Conservation (phyloP, 2,113 vertebrate genomes). For the Campylorhamphus procurvoides region DNA sequence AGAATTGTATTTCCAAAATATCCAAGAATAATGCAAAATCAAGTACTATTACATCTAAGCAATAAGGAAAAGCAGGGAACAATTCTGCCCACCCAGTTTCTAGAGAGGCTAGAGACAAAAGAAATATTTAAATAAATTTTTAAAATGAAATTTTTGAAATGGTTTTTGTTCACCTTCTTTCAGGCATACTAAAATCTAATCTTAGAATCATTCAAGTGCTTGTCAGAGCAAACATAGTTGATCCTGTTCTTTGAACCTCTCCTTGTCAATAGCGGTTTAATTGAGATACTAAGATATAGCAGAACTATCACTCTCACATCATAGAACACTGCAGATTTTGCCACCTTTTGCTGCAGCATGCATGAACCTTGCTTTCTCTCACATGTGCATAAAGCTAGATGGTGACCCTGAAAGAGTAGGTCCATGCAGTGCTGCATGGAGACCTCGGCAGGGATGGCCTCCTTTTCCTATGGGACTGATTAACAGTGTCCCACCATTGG, state of each 20-base stretch:
- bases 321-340: neutral
- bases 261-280: neutral
- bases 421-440: too few species aligned
- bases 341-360: neutral
- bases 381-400: fast-evolving
- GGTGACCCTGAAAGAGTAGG: neutral
- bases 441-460: neutral
- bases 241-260: neutral
- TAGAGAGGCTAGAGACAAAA: neutral
- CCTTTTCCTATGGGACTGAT: neutral
- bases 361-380: neutral
- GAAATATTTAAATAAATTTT: neutral
- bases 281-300: neutral
- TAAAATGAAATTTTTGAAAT: neutral
- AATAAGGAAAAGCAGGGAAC: neutral
- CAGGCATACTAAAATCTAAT: neutral
- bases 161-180: neutral
- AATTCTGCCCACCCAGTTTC: neutral
- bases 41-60: neutral
- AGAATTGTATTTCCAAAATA: neutral
- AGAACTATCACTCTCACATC: neutral
- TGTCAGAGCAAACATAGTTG: neutral
- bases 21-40: neutral
- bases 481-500: neutral
- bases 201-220: neutral